phyloP scores from a whole-genome alignment of 2,888 invertebrate genomes.

The Lithophane semibrunnea region DNA sequence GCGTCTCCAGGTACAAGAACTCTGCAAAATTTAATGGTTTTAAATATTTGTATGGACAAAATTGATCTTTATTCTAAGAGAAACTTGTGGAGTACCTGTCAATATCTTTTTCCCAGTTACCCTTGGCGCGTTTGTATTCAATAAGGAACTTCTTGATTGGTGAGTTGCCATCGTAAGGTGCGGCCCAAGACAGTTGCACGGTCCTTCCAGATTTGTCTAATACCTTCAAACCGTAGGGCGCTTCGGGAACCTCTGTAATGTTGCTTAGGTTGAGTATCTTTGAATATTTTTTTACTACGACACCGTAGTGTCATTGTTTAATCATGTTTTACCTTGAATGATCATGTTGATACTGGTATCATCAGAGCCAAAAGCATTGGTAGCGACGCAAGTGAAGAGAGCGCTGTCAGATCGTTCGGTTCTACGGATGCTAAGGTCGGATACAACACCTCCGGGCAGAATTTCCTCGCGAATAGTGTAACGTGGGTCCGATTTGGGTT shows the following conservation, averaged over 20 bases:
- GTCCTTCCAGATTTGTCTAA: slow-evolving; percentile 97
- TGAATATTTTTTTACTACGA: neutral
- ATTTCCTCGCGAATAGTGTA: slow-evolving; percentile 97
- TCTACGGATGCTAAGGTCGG: slow-evolving; percentile 96
- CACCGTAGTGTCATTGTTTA: neutral
- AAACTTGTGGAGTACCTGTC: slow-evolving; percentile 87
- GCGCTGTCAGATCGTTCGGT: slow-evolving; percentile 97
- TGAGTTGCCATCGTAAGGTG: slow-evolving; percentile 97
- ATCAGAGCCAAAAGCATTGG: slow-evolving; percentile 98
- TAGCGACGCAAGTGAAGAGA: slow-evolving; percentile 97
- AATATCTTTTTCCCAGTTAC: slow-evolving; percentile 93
- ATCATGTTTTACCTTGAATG: slow-evolving; percentile 93
- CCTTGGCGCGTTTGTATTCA: slow-evolving; percentile 96
- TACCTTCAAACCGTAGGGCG: slow-evolving; percentile 96
- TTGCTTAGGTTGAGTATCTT: slow-evolving; percentile 25
- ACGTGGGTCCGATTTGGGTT: slow-evolving; percentile 96
- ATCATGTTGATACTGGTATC: slow-evolving; percentile 99
- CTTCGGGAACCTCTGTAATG: slow-evolving; percentile 95
- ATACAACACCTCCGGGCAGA: slow-evolving; percentile 95
- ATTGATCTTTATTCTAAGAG: neutral
- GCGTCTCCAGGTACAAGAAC: slow-evolving; percentile 97
- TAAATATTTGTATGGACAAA: neutral
- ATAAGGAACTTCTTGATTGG: slow-evolving; percentile 97
- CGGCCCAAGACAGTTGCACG: slow-evolving; percentile 97
- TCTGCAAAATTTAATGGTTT: slow-evolving; percentile 74